Base-by-base conservation (phyloP, 2,113 vertebrate species). In the Rhinolophus ferrumequinum region DNA sequence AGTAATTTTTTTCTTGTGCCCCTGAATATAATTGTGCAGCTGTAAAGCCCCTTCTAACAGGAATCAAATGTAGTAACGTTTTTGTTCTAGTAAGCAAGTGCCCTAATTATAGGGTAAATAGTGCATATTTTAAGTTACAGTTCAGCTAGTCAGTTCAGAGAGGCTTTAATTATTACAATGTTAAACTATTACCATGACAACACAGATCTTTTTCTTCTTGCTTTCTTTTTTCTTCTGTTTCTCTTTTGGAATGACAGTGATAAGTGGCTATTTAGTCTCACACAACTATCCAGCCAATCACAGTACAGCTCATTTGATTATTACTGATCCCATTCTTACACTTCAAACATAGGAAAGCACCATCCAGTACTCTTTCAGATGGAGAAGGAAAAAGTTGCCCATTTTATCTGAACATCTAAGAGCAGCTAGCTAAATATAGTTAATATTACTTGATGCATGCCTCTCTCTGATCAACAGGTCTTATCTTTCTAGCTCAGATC, bases 121-220 rank as follows among this genome's bases (percentile, higher is more conserved):
- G 97, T 98, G 97, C 98, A 98, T 98, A 97, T 87, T 98, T 97
- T 96, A 98, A 98, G 97, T 98, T 98, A 98, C 93, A 93, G 95
- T 99, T 98, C 98, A 98, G 98, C 98, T 97, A 98, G 97, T 98
- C 97, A 98, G 97, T 86, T 98, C 98, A 98, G 98, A 98, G 98
- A 99, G 98, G 98, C 99, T 98, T 98, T 99, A 99, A 99, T 99
- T 99, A 99, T 98, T 98, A 98, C 98, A 98, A 97, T 98, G 97
- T 94, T 98, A 98, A 98, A 97, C 70, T 89, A 98, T 99, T 98
- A 96, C 98, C 98, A 99, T 99, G 97, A 98, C 98, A 99, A 98
- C 98, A 89, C 96, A 98, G 98, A 96, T 93, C 96, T 93, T 80
- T 75, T 95, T 52, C 58, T 76, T 60, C 41, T 82, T 87, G 67